Evolutionary conservation across 2,113 vertebrate genomes (phyloP).

Genomic region (Mormyrus iriodes): DNA sequence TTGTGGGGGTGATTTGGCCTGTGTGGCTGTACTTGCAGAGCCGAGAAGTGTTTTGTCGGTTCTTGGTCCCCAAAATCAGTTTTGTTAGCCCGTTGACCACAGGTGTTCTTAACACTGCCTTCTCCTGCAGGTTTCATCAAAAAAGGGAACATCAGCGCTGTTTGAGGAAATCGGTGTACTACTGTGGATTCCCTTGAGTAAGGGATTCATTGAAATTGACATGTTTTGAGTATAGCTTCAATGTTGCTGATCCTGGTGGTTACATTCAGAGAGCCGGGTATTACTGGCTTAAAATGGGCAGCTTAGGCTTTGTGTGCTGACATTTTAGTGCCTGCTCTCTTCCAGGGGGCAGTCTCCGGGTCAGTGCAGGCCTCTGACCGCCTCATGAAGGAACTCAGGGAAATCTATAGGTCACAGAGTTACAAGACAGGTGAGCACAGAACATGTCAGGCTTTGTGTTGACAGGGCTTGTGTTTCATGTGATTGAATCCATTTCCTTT

Average conservation of each 20-base stretch:
- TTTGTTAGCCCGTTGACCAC: neutral
- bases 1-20: neutral
- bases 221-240: constrained; percentile 3
- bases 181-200: constrained; percentile 9
- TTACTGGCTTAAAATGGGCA: neutral
- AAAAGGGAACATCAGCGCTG: neutral
- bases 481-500: neutral
- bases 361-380: constrained; percentile 97
- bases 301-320: neutral
- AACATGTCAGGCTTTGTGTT: neutral
- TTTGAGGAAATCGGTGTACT: constrained; percentile 2
- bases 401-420: constrained; percentile 97
- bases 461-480: neutral
- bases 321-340: neutral
- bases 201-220: constrained; percentile 2
- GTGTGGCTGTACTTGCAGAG: neutral
- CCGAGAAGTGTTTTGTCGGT: neutral
- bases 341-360: constrained; percentile 89
- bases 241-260: neutral
- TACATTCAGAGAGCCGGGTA: neutral
- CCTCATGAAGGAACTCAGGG: constrained; percentile 98
- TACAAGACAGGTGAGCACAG: constrained; percentile 83
- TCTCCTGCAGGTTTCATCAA: constrained; percentile 7
- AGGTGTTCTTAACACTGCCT: constrained; percentile 5
- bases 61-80: neutral